Evolutionary conservation across 1,140 invertebrate species (phyloP), one percentile per base, ranked within the genome.

Genomic region (Lamellibrachia luymesi): DNA sequence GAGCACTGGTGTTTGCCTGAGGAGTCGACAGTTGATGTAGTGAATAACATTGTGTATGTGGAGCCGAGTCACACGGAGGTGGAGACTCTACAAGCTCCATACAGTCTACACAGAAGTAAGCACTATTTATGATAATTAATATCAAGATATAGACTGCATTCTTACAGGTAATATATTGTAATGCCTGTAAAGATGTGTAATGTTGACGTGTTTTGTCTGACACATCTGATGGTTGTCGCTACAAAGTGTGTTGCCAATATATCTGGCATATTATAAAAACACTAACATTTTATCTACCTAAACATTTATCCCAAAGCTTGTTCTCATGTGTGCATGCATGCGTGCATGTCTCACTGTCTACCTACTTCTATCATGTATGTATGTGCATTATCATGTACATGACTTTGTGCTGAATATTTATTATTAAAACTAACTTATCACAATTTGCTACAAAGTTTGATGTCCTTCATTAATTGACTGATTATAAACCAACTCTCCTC

Each of bases 1-100:
- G 94, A 95, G 91, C 94, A 95, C 93, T 96, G 95, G 95, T 95
- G 95, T 92, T 93, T 95, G 51, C 95, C 95, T 13, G 93, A 94
- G 22, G 95, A 94, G 38, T 94, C 95, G 8, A 91, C 92, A 91
- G 94, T 95, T 38, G 94, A 95, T 94, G 38, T 94, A 0, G 94
- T 93, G 13, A 94, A 92, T 25, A 94, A 94, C 64, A 95, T 93
- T 17, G 94, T 96, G 13, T 93, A 93, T 90, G 94, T 95, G 4
- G 94, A 94, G 50, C 52, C 91, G 50, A 93, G 94, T 93, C 94
- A 95, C 93, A 92, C 90, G 2, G 91, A 93, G 22, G 93, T 95
- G 27, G 93, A 94, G n/a, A 94, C 93, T 7, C 90, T 95, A 51
- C 95, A 95, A 92, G 95, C 95, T 92, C 95, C 95, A 4, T 94